Conservation (phyloP, 2,888 invertebrate species). For the Oasisia sp. region DNA sequence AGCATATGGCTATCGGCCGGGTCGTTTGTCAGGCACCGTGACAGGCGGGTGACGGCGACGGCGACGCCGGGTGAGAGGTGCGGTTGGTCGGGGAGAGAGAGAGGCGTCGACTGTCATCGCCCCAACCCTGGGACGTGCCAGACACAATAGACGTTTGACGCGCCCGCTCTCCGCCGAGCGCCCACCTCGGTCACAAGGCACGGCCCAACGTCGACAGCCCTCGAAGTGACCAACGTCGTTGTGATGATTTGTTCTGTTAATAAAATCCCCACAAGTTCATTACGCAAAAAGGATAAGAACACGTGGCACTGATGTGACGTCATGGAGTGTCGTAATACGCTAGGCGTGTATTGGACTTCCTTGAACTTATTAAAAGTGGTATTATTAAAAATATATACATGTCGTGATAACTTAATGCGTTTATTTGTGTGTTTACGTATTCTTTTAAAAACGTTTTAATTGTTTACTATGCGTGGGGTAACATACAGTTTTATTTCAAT, state of each 20-base stretch:
- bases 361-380: too few species aligned
- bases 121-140: neutral
- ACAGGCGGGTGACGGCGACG: neutral
- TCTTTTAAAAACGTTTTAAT: too few species aligned
- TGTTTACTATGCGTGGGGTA: too few species aligned
- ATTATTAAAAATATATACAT: too few species aligned
- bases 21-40: neutral
- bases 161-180: neutral
- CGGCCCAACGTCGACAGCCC: neutral
- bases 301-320: neutral
- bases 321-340: too few species aligned
- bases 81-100: neutral
- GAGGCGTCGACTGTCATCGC: neutral
- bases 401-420: too few species aligned
- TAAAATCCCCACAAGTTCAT: neutral
- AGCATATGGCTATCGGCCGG: conserved; percentile 12
- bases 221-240: neutral
- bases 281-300: neutral
- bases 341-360: too few species aligned
- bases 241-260: neutral
- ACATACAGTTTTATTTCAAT: neutral
- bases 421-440: too few species aligned
- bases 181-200: neutral
- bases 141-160: conserved; percentile 12
- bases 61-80: neutral